These are phyloP conservation scores for Oncorhynchus clarkii DNA, from an alignment of 2,113 vertebrate species.

Conservation along the genomic window DNA sequence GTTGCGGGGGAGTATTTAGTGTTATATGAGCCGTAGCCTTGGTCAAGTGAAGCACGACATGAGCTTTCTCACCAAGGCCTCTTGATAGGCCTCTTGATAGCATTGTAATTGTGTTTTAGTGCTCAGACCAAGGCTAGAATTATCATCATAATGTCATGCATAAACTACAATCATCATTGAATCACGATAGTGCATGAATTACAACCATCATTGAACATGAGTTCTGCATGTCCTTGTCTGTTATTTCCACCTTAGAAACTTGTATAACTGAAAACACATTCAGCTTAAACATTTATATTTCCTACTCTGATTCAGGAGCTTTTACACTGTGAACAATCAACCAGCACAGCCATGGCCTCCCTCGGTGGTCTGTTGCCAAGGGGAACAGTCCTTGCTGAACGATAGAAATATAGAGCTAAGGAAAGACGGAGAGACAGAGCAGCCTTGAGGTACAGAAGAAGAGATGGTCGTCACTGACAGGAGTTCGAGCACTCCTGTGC, in stretches of 20 bases:
- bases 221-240: no score
- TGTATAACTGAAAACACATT: not conserved
- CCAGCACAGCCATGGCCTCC: not conserved
- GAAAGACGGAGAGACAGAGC: not conserved
- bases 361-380: constrained; percentile 31
- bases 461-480: constrained; percentile 79
- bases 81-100: constrained; percentile 19
- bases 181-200: not conserved
- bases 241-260: constrained; percentile 11
- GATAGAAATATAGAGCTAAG: not conserved
- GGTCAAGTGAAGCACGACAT: constrained; percentile 15
- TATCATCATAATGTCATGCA: not conserved
- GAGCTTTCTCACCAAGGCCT: not conserved
- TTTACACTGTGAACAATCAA: constrained; percentile 22
- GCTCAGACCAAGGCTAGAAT: not conserved
- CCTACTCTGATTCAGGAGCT: constrained; percentile 41
- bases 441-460: constrained; percentile 27
- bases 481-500: constrained; percentile 67
- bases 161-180: not conserved
- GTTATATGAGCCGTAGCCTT: not conserved
- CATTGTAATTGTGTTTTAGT: not conserved
- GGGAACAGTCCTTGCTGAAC: constrained; percentile 28
- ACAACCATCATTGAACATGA: not conserved
- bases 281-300: constrained; percentile 1
- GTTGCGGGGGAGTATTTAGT: constrained; percentile 7